Base-by-base conservation (phyloP, 2,888 invertebrate genomes). In the Trilocha varians region DNA sequence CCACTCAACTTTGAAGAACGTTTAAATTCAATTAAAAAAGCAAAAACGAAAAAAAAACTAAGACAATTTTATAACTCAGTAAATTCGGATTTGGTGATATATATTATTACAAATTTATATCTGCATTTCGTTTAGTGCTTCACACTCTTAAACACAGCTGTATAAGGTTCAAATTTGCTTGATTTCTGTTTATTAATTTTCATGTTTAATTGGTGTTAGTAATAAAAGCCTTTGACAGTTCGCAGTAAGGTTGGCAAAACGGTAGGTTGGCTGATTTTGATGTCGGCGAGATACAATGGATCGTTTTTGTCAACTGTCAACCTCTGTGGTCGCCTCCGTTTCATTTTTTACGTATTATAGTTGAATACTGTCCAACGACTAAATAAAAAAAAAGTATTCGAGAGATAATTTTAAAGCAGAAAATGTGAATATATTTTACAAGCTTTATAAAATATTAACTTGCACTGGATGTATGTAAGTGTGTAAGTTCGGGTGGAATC, bases 271-370 rank as follows among this genome's bases (percentile, higher is more conserved):
- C 66, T 76, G 72, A 82, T 80, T 79, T 83, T 49, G 84, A 85
- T 85, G 68, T 61, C 56, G 62, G 53, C 41, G 41, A 59, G 84
- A 84, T 84, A 78, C 61, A 61, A 55, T 56, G 59, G 66, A 67
- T 68, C 70, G 72, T 79, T 83, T 83, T 84, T 83, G 83, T 84
- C 83, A 80, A 80, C 80, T 83, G 82, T 84, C 84, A 82, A 85
- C 83, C 79, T 74, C 76, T 82, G 76, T 74, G 76, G 78, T 69
- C 74, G 75, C 71, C 65, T 62, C 63, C 55, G 67, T 67, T 67
- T 57, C 47, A 46, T 49, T 59, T 65, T 55, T 55, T 54, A 52
- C 47, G 50, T 62, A 62, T 57, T 60, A 5, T 6, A 6, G 18
- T 6, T 18, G 18, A 18, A 6, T 18, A 8, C 5, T 18, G 18